Conservation (phyloP, 2,888 invertebrate genomes). For the Chrysomela aeneicollis region DNA sequence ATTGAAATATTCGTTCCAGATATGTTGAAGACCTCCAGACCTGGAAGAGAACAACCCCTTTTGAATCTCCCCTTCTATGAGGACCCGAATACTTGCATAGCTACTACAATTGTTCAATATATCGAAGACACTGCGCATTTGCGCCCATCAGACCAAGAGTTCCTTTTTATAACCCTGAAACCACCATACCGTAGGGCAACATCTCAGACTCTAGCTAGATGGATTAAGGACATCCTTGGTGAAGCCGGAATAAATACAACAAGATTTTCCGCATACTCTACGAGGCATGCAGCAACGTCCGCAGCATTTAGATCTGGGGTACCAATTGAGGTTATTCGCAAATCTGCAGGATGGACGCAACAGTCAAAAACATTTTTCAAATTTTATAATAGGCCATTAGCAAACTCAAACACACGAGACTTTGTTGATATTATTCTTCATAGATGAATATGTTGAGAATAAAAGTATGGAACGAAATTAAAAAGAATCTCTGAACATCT, state of each 20-base stretch:
- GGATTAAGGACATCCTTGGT: neutral
- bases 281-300: too few relatives aligned
- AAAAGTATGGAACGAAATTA: too few relatives aligned
- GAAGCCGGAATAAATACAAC: neutral
- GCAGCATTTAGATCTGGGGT: too few relatives aligned
- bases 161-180: neutral
- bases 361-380: too few relatives aligned
- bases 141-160: neutral
- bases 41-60: neutral
- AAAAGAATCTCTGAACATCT: too few relatives aligned
- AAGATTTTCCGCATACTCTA: neutral
- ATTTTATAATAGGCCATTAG: too few relatives aligned
- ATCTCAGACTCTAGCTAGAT: neutral
- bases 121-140: neutral
- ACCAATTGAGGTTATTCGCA: too few relatives aligned
- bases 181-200: neutral
- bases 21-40: neutral
- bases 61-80: neutral
- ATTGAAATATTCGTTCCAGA: neutral
- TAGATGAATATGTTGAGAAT: too few relatives aligned
- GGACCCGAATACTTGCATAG: neutral
- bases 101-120: neutral
- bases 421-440: too few relatives aligned
- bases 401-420: too few relatives aligned
- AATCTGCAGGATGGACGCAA: too few relatives aligned